These are phyloP conservation scores for Bibio marci DNA, from an alignment of 2,888 invertebrate species.

Conservation along the genomic window DNA sequence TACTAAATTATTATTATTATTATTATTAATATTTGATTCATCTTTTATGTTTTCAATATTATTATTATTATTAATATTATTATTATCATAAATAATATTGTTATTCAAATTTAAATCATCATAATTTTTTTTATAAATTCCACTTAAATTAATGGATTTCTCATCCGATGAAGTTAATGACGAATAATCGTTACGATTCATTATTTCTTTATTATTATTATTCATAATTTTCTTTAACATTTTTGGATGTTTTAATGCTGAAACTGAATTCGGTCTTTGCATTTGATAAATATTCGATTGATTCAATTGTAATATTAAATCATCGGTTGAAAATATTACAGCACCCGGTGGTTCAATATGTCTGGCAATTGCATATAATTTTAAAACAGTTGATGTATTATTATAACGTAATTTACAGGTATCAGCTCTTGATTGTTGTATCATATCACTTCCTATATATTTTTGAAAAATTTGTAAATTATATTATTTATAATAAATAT, in stretches of 20 bases:
- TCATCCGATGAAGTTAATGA: slow-evolving; percentile 2
- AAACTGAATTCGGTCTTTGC: slow-evolving; percentile 16
- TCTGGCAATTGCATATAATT: slow-evolving; percentile 42
- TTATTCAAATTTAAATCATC: not conserved
- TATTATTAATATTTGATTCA: not conserved
- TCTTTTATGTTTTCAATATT: not conserved
- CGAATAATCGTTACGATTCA: not conserved
- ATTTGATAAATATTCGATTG: slow-evolving; percentile 26
- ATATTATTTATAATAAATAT: too few relatives aligned
- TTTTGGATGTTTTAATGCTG: slow-evolving; percentile 28
- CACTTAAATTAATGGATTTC: too few relatives aligned
- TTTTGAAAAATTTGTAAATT: not conserved
- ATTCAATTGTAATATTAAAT: slow-evolving; percentile 25
- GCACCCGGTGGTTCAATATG: slow-evolving; percentile 53
- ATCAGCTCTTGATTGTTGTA: slow-evolving; percentile 34
- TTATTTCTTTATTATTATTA: not conserved
- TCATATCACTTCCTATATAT: slow-evolving; percentile 23
- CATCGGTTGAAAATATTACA: slow-evolving; percentile 51
- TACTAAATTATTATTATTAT: not conserved
- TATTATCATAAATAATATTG: not conserved
- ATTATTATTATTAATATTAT: not conserved
- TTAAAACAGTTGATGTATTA: slow-evolving; percentile 43
- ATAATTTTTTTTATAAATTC: too few relatives aligned
- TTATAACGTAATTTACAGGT: slow-evolving; percentile 54
- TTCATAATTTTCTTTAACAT: slow-evolving; percentile 22